Base-by-base conservation (phyloP, 2,113 vertebrate genomes). In the Platycercus adscitus region DNA sequence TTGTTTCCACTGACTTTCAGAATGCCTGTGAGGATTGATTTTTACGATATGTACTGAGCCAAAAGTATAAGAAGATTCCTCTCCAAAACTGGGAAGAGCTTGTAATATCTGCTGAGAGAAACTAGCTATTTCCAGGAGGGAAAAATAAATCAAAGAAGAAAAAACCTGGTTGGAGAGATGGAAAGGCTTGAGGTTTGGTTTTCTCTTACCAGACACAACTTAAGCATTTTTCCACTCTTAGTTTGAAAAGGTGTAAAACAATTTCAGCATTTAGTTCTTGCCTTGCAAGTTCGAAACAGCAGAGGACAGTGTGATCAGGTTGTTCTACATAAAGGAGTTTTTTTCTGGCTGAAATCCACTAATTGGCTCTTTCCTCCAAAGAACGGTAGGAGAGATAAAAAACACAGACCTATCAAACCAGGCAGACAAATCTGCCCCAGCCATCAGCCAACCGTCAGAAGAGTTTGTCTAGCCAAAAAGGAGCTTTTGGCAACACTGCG, bases 401-500 rank as follows among this genome's bases (percentile, higher is more conserved):
- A 47, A 2, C 44, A 11, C 39, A 64, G 47, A 16, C 37, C 5
- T 16, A 7, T 52, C 33, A 37, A 20, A 70, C 15, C 9, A 76
- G 64, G 35, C 64, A 25, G n/a, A 29, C 8, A 6, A 24, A 41
- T 20, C 33, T 25, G 35, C 20, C 23, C 11, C 43, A 14, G 10
- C 4, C 41, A 23, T 7, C 70, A 68, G 63, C 39, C 55, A 31
- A 19, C 19, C 56, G 60, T 53, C 75, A 23, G 19, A 13, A 25
- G 11, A 37, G 35, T 29, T 35, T 24, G 56, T 33, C 33, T 35
- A 58, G 13, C 33, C 9, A 58, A 58, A 58, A 33, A 33, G 25
- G 7, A 37, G 25, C 21, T 65, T 65, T 53, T 3, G 63, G 44
- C 21, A 53, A 14, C 0, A 2, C 41, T 0, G 1, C 17, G 13